Evolutionary conservation across 2,113 vertebrate genomes (phyloP).

Genomic region (Neoarius graeffei): DNA sequence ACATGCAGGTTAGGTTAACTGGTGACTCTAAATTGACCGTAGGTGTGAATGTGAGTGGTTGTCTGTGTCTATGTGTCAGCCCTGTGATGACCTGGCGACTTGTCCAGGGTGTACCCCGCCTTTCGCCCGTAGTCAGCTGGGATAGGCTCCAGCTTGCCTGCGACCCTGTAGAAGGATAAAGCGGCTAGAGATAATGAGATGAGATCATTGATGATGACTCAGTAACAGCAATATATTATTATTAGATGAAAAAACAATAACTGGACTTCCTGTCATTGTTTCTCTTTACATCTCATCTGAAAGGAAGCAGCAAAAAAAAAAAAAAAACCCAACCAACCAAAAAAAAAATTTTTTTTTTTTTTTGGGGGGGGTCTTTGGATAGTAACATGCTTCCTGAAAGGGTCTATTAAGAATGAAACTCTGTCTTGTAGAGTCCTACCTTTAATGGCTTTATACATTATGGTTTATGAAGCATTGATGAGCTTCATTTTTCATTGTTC

Average conservation of each 20-base stretch:
- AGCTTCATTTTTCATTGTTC: background rate
- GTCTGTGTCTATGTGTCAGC: too few relatives aligned
- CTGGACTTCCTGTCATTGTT: slow-evolving; percentile 20
- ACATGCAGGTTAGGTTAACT: too few relatives aligned
- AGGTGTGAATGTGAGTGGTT: too few relatives aligned
- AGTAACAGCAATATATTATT: background rate
- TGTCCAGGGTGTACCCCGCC: too few relatives aligned
- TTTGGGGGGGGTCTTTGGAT: background rate
- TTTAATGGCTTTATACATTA: background rate
- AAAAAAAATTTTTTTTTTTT: background rate
- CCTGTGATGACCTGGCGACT: too few relatives aligned
- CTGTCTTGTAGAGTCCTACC: background rate
- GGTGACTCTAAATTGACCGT: too few relatives aligned
- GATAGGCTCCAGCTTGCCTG: too few relatives aligned
- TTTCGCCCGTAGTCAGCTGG: too few relatives aligned
- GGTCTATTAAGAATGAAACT: background rate
- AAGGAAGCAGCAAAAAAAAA: background rate
- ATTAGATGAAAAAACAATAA: slow-evolving; percentile 10
- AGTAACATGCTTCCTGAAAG: background rate
- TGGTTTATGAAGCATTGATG: background rate
- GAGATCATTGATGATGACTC: background rate
- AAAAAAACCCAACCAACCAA: background rate
- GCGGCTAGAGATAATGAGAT: too few relatives aligned
- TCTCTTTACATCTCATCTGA: background rate
- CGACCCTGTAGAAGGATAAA: too few relatives aligned